Conservation (phyloP, 2,113 vertebrate genomes). For the Propithecus coquereli region DNA sequence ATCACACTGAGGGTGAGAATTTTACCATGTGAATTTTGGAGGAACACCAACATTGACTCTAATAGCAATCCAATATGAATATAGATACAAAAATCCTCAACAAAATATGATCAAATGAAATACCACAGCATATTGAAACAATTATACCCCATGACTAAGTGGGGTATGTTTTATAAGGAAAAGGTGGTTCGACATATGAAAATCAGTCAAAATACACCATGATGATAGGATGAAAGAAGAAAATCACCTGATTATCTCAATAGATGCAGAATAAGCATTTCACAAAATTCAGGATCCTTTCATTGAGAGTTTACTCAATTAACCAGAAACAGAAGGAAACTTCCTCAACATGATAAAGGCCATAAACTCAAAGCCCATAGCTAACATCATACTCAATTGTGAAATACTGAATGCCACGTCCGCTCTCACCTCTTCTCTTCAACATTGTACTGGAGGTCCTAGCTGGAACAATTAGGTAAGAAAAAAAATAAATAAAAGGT, state of each 20-base stretch:
- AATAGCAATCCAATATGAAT: not conserved
- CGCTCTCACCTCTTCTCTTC: too few relatives aligned
- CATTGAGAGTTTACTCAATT: too few relatives aligned
- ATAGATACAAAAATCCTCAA: not conserved
- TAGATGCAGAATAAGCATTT: too few relatives aligned
- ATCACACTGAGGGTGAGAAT: not conserved
- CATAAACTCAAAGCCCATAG: not conserved
- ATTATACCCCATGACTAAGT: not conserved
- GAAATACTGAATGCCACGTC: not conserved
- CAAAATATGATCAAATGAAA: not conserved
- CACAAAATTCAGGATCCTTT: too few relatives aligned
- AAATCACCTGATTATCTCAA: too few relatives aligned
- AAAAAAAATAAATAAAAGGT: too few relatives aligned
- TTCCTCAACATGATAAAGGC: not conserved
- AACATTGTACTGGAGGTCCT: too few relatives aligned
- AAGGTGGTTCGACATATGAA: not conserved
- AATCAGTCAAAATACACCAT: not conserved
- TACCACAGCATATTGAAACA: not conserved
- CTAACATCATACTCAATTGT: fast-evolving
- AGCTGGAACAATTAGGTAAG: too few relatives aligned
- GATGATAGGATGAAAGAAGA: not conserved
- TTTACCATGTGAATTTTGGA: not conserved
- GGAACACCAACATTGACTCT: not conserved
- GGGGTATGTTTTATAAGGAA: not conserved
- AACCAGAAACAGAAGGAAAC: too few relatives aligned